phyloP scores from a whole-genome alignment of 2,797 vertebrate genomes.

The Dicrostonyx torquatus region DNA sequence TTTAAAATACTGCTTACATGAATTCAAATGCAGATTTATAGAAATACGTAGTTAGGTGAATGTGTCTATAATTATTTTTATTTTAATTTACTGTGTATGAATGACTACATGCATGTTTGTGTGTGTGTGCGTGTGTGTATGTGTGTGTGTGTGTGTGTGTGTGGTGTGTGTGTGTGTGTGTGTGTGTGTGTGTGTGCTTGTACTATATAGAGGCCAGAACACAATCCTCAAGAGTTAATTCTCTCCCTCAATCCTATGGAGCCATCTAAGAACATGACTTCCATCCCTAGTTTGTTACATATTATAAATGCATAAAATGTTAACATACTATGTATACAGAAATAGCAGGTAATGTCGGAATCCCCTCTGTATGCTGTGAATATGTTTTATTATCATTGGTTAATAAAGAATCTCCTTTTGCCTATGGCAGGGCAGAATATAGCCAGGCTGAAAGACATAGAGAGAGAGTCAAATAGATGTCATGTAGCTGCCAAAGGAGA shows the following conservation, averaged over 20 bases:
- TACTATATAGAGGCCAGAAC: not conserved
- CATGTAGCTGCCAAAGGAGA: too few relatives aligned
- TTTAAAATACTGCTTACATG: not conserved
- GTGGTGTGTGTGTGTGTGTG: not conserved
- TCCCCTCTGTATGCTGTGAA: too few relatives aligned
- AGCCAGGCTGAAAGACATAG: too few relatives aligned
- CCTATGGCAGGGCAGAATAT: too few relatives aligned
- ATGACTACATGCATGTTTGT: not conserved
- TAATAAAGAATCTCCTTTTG: too few relatives aligned
- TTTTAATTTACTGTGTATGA: not conserved
- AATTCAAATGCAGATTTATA: not conserved
- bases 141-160: not conserved
- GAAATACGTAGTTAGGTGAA: not conserved
- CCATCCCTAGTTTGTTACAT: not conserved
- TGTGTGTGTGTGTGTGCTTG: not conserved
- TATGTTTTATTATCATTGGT: too few relatives aligned
- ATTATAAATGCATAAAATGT: not conserved
- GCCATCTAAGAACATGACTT: not conserved
- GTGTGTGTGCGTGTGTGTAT: not conserved
- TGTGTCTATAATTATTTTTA: not conserved
- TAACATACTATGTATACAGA: not conserved
- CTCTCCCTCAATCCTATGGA: not conserved
- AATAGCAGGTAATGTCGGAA: not conserved
- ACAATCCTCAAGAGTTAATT: not conserved
- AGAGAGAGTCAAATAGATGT: too few relatives aligned